A percentile compares a stretch with the other conserved stretches of the same genome.
phyloP scores from a whole-genome alignment of 2,113 vertebrate species.

The Boleophthalmus pectinirostris region DNA sequence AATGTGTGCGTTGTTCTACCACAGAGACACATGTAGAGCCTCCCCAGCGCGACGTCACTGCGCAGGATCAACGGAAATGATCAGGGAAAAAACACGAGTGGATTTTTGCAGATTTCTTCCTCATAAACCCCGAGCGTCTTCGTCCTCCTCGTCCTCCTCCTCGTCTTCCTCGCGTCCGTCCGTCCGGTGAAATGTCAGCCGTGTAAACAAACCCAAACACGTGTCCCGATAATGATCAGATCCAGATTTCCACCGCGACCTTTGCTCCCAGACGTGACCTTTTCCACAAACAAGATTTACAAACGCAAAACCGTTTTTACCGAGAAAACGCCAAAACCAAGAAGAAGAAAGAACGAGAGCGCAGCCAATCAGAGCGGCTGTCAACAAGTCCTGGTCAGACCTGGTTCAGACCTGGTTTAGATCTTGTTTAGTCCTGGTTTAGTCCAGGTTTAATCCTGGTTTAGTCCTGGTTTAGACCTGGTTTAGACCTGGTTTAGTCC shows the following conservation, averaged over 20 bases:
- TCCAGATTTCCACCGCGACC: slow-evolving; percentile 73
- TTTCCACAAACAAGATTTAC: slow-evolving; percentile 15
- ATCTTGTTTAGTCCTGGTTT: neutral
- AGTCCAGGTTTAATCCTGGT: neutral
- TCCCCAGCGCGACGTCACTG: too few species aligned
- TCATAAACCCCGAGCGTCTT: neutral
- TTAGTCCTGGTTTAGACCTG: too few species aligned
- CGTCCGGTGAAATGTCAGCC: slow-evolving; percentile 73
- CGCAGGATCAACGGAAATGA: neutral
- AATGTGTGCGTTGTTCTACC: too few species aligned
- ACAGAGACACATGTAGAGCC: too few species aligned
- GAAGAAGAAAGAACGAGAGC: neutral
- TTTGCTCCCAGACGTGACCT: slow-evolving; percentile 68
- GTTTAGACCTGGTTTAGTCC: too few species aligned
- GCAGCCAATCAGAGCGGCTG: neutral
- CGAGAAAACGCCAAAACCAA: neutral
- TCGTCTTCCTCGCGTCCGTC: slow-evolving; percentile 44
- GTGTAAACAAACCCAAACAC: slow-evolving; percentile 58
- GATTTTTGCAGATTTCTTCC: too few species aligned
- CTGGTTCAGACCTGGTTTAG: neutral
- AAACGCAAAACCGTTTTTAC: too few species aligned
- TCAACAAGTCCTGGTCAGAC: neutral
- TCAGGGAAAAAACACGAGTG: neutral
- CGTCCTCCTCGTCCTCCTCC: too few species aligned
- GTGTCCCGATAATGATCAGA: slow-evolving; percentile 64